Conservation (phyloP, 1,140 invertebrate species). For the Harlomillsia oculata region DNA sequence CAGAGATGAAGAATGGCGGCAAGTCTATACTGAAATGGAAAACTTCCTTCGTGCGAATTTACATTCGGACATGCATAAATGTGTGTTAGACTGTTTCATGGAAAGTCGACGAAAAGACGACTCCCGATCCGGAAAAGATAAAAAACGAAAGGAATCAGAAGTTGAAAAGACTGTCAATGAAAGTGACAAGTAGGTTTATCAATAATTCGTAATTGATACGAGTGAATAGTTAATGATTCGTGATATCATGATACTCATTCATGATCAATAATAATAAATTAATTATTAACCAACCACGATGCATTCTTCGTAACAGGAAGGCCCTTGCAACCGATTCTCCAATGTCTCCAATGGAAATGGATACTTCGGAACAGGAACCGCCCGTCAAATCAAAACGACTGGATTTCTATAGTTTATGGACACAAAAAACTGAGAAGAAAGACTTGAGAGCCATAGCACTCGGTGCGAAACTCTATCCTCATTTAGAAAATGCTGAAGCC, state of each 20-base stretch:
- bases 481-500: conserved; percentile 16
- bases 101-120: conserved; percentile 58
- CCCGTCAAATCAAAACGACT: conserved; percentile 5
- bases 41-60: conserved; percentile 66
- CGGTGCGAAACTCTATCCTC: conserved; percentile 19
- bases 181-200: background rate
- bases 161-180: background rate
- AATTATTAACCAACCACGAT: background rate
- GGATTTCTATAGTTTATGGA: conserved; percentile 21
- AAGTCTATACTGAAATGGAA: conserved; percentile 83
- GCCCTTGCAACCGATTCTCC: conserved; percentile 68
- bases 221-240: background rate
- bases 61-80: conserved; percentile 58
- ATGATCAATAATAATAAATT: background rate
- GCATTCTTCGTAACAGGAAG: conserved; percentile 42
- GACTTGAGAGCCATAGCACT: conserved; percentile 6
- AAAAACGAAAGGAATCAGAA: conserved; percentile 18
- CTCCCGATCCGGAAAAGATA: conserved; percentile 39
- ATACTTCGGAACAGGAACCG: conserved; percentile 30
- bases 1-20: conserved; percentile 77
- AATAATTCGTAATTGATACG: background rate
- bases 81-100: conserved; percentile 70
- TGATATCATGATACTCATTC: background rate
- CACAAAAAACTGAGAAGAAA: conserved; percentile 26
- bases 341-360: conserved; percentile 58